Conservation (phyloP, 2,113 vertebrate species). For the Notiomystis cincta region DNA sequence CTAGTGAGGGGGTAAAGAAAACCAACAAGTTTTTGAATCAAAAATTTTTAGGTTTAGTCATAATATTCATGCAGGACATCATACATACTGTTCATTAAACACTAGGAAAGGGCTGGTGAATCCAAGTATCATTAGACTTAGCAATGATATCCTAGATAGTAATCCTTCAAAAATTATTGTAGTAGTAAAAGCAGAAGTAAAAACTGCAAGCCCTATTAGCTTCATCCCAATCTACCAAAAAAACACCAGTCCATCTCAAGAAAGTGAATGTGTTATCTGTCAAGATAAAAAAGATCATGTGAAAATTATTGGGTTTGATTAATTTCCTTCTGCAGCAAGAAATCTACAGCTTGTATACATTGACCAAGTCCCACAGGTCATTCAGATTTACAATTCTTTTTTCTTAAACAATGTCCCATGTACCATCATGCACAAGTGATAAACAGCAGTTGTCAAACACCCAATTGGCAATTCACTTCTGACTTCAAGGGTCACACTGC, state of each 20-base stretch:
- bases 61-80: not conserved
- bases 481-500: not conserved
- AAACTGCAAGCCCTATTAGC: not conserved
- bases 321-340: not conserved
- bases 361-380: not conserved
- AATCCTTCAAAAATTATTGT: not conserved
- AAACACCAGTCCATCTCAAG: not conserved
- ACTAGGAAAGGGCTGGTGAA: not conserved
- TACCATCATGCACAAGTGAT: not conserved
- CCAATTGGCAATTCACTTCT: constrained; percentile 6
- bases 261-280: not conserved
- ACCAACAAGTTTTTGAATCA: not conserved
- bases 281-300: not conserved
- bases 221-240: not conserved
- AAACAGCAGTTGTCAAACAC: not conserved
- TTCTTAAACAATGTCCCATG: not conserved
- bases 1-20: not conserved
- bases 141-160: not conserved
- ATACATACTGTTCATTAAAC: not conserved
- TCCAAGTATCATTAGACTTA: not conserved
- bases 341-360: not conserved
- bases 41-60: not conserved
- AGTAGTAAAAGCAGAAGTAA: not conserved
- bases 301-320: not conserved
- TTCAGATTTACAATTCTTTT: not conserved